Percentiles rank a stretch among this genome's conserved stretches.
Conservation (phyloP, 2,888 invertebrate species). For the Rhagophthalmus giganteus region DNA sequence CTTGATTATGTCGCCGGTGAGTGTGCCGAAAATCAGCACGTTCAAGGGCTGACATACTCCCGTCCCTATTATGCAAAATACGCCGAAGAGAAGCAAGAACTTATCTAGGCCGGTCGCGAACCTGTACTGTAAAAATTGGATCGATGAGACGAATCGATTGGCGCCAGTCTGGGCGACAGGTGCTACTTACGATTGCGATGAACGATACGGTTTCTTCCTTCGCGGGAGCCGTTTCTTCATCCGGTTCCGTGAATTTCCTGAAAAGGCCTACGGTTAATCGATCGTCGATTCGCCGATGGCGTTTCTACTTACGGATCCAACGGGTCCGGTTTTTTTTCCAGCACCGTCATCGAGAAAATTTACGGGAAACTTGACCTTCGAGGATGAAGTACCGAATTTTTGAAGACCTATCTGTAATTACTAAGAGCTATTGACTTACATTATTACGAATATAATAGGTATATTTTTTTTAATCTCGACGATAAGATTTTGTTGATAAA, state of each 20-base stretch:
- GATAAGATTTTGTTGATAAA: too few species aligned
- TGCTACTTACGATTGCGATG: constrained; percentile 9
- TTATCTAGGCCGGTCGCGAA: constrained; percentile 66
- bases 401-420: too few species aligned
- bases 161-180: too few species aligned
- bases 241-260: constrained; percentile 1
- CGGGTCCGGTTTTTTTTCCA: not conserved
- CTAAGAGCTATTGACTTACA: too few species aligned
- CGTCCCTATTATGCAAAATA: constrained; percentile 61
- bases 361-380: too few species aligned
- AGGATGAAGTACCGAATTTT: too few species aligned
- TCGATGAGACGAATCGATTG: too few species aligned
- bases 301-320: not conserved
- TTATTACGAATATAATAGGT: too few species aligned
- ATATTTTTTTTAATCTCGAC: too few species aligned
- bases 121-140: constrained; percentile 61
- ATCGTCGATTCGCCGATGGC: too few species aligned
- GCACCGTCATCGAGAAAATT: too few species aligned
- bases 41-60: constrained; percentile 70
- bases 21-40: constrained; percentile 67
- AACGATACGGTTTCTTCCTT: constrained; percentile 1
- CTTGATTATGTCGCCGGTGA: constrained; percentile 64
- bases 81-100: constrained; percentile 61
- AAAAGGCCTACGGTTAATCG: too few species aligned
- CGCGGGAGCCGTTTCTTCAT: not conserved